phyloP scores from a whole-genome alignment of 2,797 vertebrate species.

The Tolypeutes matacus region DNA sequence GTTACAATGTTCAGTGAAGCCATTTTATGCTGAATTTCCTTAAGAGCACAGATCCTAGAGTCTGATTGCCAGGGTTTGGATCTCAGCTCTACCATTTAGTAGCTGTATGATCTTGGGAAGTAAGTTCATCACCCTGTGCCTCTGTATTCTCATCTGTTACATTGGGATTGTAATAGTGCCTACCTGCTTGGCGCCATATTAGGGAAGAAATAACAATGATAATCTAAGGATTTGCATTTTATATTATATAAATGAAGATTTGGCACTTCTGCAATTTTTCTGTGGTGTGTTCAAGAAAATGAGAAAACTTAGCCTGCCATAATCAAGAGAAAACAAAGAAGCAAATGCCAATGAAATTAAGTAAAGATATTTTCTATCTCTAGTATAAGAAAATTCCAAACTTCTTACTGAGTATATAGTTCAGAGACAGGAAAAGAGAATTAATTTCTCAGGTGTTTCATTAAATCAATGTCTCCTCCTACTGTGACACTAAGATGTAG shows the following conservation, averaged over 20 bases:
- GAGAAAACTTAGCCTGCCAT: not conserved
- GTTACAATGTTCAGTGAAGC: not conserved
- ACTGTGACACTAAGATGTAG: not conserved
- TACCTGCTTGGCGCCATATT: not conserved
- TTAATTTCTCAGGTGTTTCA: not conserved
- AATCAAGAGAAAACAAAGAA: not conserved
- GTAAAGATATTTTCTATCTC: not conserved
- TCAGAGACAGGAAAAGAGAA: not conserved
- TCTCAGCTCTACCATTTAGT: not conserved
- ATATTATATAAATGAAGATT: not conserved
- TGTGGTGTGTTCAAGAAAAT: not conserved
- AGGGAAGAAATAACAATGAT: not conserved
- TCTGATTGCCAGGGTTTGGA: not conserved
- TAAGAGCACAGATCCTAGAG: not conserved
- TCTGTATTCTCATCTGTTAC: not conserved
- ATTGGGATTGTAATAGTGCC: not conserved
- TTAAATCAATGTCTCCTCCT: not conserved
- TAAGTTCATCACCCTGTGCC: not conserved
- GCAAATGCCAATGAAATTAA: not conserved
- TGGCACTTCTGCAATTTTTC: not conserved
- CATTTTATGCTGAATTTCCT: not conserved
- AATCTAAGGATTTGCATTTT: not conserved
- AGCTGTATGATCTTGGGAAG: not conserved
- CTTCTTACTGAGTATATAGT: not conserved
- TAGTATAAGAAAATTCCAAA: not conserved